Percentiles rank a stretch among this genome's conserved stretches.
Conservation (phyloP, 2,797 vertebrate genomes). For the Astyanax mexicanus region DNA sequence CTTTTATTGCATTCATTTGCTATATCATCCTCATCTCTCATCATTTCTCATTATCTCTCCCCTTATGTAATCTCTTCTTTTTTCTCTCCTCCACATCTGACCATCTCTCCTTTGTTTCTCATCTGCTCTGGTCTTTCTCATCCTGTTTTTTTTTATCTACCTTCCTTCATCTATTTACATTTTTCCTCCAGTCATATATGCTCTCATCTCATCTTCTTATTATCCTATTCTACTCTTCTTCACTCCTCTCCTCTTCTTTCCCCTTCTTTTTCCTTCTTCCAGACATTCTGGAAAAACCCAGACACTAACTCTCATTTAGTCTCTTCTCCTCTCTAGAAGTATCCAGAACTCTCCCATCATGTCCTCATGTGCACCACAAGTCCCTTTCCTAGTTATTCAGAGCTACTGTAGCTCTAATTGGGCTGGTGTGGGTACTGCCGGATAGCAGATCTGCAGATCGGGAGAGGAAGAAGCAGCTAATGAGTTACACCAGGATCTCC, state of each 20-base stretch:
- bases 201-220: neutral
- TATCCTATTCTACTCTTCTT: too few species aligned
- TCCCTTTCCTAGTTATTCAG: neutral
- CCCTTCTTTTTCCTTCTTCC: neutral
- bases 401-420: neutral
- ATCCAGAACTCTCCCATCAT: neutral
- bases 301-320: neutral
- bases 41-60: neutral
- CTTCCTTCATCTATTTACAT: too few species aligned
- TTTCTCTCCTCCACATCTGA: neutral
- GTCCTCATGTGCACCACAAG: neutral
- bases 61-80: too few species aligned
- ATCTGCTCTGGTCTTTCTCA: too few species aligned
- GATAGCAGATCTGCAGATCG: conserved; percentile 6
- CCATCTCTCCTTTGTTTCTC: neutral
- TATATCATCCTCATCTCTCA: too few species aligned
- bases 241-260: neutral
- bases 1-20: too few species aligned
- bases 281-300: too few species aligned
- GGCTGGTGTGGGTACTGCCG: neutral
- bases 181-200: too few species aligned
- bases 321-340: neutral
- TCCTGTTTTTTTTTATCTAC: neutral
- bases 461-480: conserved; percentile 9
- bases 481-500: conserved; percentile 24